phyloP scores from a whole-genome alignment of 2,113 vertebrate species.

The Tragelaphus imberbis region DNA sequence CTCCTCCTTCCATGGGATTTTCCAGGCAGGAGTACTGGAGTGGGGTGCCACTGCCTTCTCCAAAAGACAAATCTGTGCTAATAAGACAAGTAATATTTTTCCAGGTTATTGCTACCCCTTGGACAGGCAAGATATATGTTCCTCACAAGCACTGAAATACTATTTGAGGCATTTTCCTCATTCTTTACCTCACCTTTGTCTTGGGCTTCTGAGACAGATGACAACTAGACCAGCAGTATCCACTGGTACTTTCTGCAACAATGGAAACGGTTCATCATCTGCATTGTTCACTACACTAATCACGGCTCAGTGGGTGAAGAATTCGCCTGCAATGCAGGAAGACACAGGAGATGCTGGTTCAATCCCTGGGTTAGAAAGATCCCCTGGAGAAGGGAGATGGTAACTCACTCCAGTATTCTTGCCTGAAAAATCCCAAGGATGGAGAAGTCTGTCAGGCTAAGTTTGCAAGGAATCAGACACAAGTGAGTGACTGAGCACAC shows the following conservation, averaged over 20 bases:
- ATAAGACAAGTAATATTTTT: background rate
- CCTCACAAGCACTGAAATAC: background rate
- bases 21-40: no score
- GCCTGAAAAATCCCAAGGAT: background rate
- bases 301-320: background rate
- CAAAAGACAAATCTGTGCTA: background rate
- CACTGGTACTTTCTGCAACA: background rate
- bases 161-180: background rate
- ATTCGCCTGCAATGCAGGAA: background rate
- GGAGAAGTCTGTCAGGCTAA: background rate
- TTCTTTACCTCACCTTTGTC: background rate
- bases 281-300: background rate
- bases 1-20: no score
- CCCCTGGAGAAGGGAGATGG: background rate
- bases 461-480: background rate
- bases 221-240: background rate
- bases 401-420: background rate
- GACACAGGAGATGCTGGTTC: background rate
- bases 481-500: background rate
- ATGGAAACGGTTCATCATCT: background rate
- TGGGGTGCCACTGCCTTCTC: no score
- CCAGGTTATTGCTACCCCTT: background rate
- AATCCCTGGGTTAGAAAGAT: background rate
- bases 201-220: background rate
- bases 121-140: background rate